Evolutionary conservation across 2,797 vertebrate genomes (phyloP).

Genomic region (Fundulus diaphanus): DNA sequence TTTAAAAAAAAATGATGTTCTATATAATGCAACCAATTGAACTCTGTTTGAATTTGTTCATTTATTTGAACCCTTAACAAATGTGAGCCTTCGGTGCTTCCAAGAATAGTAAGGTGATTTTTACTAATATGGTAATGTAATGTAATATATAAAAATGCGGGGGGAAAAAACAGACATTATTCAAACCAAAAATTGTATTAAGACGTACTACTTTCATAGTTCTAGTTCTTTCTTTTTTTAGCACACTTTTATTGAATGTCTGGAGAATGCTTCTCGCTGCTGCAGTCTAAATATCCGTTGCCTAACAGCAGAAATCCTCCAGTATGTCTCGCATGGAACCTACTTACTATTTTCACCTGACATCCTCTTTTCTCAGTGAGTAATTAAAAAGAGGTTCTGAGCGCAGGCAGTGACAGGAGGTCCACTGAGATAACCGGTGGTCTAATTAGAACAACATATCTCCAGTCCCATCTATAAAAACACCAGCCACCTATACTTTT

Average conservation of each 20-base stretch:
- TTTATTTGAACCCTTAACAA: not conserved
- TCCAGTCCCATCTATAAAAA: constrained; percentile 61
- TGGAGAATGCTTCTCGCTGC: constrained; percentile 25
- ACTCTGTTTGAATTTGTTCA: not conserved
- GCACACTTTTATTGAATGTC: constrained; percentile 30
- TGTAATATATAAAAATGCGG: not conserved
- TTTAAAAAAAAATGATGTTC: not conserved
- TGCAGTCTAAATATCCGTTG: constrained; percentile 33
- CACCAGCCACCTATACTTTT: constrained; percentile 54
- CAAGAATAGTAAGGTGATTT: not conserved
- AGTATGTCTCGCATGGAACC: constrained; percentile 53
- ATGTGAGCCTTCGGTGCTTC: not conserved
- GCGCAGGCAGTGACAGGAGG: constrained; percentile 66
- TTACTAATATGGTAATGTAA: not conserved
- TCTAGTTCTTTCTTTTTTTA: not conserved
- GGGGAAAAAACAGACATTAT: not conserved
- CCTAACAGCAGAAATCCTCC: constrained; percentile 55
- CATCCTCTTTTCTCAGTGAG: constrained; percentile 69
- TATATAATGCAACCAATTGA: not conserved
- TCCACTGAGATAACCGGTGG: constrained; percentile 69
- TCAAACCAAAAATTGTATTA: not conserved
- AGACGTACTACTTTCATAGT: not conserved
- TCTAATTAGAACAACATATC: constrained; percentile 77
- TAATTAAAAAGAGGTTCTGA: constrained; percentile 73
- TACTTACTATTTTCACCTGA: constrained; percentile 68